A percentile compares a stretch with the other conserved stretches of the same genome.
Evolutionary conservation across 2,888 invertebrate genomes (phyloP).

Genomic region (Ormyrus rosae): DNA sequence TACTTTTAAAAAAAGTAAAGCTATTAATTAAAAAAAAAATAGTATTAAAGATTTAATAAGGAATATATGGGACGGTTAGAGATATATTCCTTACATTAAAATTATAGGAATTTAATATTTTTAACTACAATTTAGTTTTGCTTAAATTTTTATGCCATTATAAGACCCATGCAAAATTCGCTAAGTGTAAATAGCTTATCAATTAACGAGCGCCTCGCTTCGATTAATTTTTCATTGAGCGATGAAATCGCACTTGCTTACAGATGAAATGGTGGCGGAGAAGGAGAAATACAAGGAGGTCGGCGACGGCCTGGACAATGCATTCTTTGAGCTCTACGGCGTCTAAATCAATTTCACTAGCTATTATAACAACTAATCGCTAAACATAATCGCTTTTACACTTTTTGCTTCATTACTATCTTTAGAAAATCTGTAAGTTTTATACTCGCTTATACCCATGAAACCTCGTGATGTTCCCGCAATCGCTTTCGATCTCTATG

Average conservation of each 20-base stretch:
- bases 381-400: conserved; percentile 65
- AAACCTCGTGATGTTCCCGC: conserved; percentile 8
- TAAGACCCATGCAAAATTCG: conserved; percentile 37
- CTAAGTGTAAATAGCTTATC: not conserved
- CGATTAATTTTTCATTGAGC: conserved; percentile 37
- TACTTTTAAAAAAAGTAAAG: too few relatives aligned
- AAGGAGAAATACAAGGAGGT: conserved; percentile 95
- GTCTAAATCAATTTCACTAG: conserved; percentile 65
- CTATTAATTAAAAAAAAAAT: too few relatives aligned
- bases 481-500: conserved; percentile 25
- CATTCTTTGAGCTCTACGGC: conserved; percentile 87
- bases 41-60: too few relatives aligned
- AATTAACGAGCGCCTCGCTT: conserved; percentile 9
- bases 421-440: conserved; percentile 66
- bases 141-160: conserved; percentile 2
- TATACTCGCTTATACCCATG: not conserved
- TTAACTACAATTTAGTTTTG: not conserved
- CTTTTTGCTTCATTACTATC: conserved; percentile 65
- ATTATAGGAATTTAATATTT: not conserved
- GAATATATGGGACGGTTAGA: not conserved
- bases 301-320: conserved; percentile 94
- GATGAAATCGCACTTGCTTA: conserved; percentile 67
- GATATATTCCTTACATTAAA: not conserved
- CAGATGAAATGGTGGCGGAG: conserved; percentile 91
- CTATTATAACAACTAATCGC: conserved; percentile 62